These are phyloP conservation scores for Rhea americana DNA, from an alignment of 2,113 vertebrate genomes.

Conservation along the genomic window DNA sequence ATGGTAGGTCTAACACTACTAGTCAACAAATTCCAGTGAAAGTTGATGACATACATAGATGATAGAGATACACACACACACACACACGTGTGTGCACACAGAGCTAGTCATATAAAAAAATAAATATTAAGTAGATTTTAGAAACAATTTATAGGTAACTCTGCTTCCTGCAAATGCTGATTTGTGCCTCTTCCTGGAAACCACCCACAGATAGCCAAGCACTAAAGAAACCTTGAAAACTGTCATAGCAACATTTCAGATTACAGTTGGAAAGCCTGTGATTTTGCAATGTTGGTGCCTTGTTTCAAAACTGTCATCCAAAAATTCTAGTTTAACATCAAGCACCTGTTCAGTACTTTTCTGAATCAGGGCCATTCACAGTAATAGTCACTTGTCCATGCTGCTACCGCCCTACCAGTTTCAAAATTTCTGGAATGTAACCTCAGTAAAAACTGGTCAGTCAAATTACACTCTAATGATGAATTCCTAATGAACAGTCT, in stretches of 20 bases:
- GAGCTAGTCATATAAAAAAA: accelerated
- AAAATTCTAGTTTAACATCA: constrained; percentile 34
- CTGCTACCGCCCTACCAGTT: not conserved
- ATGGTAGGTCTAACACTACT: not conserved
- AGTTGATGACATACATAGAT: not conserved
- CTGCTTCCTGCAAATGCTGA: not conserved
- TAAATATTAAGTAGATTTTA: not conserved
- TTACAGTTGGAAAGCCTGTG: constrained; percentile 37
- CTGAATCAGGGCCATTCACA: not conserved
- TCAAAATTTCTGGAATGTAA: not conserved
- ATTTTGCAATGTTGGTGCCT: constrained; percentile 2
- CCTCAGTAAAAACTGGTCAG: not conserved
- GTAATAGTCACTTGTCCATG: not conserved
- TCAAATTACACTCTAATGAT: not conserved
- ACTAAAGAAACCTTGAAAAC: constrained; percentile 49
- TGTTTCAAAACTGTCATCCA: constrained; percentile 52
- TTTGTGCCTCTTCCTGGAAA: constrained; percentile 32
- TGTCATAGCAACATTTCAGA: constrained; percentile 56
- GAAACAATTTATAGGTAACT: not conserved
- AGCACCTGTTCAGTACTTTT: constrained; percentile 11
- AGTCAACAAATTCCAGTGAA: not conserved
- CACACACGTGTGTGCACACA: not conserved
- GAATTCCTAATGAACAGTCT: not conserved
- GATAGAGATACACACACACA: not conserved
- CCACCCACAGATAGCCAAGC: constrained; percentile 47